Evolutionary conservation across 2,888 invertebrate species (phyloP).

Genomic region (Calameuta pallipes): DNA sequence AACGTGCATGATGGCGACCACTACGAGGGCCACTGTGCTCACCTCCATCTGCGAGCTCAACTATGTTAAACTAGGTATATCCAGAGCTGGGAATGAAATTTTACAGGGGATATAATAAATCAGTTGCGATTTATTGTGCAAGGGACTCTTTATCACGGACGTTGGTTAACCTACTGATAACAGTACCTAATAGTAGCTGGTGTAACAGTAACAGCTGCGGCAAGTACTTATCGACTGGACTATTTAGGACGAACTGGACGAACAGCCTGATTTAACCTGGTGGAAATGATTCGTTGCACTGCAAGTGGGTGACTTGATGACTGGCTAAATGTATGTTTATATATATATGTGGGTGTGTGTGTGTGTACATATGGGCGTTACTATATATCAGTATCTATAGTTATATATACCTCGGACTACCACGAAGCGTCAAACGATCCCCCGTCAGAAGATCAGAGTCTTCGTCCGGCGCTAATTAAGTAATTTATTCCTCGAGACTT

Average conservation of each 20-base stretch:
- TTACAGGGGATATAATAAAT: neutral
- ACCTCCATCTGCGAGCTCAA: neutral
- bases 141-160: neutral
- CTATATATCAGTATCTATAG: no score
- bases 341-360: neutral
- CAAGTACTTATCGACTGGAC: neutral
- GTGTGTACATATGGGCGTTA: neutral
- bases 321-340: neutral
- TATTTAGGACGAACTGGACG: neutral
- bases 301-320: neutral
- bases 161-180: neutral
- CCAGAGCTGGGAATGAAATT: neutral
- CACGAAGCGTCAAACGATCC: neutral
- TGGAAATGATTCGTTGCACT: neutral
- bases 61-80: neutral
- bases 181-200: neutral
- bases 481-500: neutral
- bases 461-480: constrained; percentile 2
- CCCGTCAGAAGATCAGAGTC: neutral
- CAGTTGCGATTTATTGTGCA: neutral
- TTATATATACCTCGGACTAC: neutral
- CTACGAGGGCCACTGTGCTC: neutral
- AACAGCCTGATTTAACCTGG: neutral
- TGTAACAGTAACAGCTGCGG: neutral
- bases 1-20: neutral